Base-by-base conservation (phyloP, 2,797 vertebrate species). In the Bovichtus variegatus region DNA sequence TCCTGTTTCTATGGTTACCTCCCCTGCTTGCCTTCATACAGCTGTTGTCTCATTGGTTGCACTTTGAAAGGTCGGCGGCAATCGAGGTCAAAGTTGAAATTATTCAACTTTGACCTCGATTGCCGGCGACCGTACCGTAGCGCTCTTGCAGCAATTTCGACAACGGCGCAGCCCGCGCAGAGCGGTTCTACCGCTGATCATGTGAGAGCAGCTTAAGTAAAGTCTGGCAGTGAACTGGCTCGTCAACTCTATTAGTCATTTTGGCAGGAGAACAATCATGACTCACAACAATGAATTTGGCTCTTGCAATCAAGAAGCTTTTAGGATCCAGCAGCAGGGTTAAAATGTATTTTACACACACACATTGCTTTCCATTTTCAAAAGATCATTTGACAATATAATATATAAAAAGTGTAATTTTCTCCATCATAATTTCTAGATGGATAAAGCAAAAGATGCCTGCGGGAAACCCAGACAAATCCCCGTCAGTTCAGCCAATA, bases 401-500 rank as follows among this genome's bases (percentile, higher is more conserved):
- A 51, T 27, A 5, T 27, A 27, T 27, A n/a, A n/a, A n/a, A n/a
- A n/a, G 9, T 23, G 3, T 40, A 7, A 29, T 38, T 25, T 36
- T 4, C 18, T 19, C 2, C 2, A 49, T 18, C 27, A 13, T 21
- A 29, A 54, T 19, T 13, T 9, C 27, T 6, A 16, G 5, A 8
- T 51, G 36, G 13, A 16, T 38, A 18, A 25, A 23, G 13, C 21
- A 51, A 41, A 16, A 53, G 2, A 25, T 71, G 68, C 59, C 18
- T 53, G 55, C 76, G 64, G 61, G 71, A 80, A 72, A 76, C 34
- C 71, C 43, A 49, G 12, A 55, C 13, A 71, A 19, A 54, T 67
- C 63, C 82, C 50, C 1, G 0, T 51, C 6, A 69, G 40, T 68
- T 69, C 76, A 80, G 80, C 41, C 73, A 63, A 34, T 13, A 4